Conservation (phyloP, 2,797 vertebrate species). For the Remorina albescens region DNA sequence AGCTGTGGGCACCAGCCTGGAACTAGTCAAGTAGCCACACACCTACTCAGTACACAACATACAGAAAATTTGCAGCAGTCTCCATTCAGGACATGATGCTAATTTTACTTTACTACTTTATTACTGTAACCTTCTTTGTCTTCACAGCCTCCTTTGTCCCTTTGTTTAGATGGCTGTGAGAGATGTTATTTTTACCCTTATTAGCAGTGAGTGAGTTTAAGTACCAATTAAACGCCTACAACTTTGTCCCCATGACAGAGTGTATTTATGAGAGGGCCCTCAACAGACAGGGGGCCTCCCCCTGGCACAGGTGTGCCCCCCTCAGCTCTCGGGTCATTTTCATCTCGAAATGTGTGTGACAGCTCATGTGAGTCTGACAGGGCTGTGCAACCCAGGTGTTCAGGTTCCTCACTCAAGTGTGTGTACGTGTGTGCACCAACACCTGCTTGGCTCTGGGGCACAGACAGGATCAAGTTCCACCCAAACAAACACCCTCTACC, state of each 20-base stretch:
- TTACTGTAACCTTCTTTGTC: constrained; percentile 36
- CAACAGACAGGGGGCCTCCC: constrained; percentile 63
- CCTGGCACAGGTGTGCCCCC: constrained; percentile 82
- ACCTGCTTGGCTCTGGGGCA: constrained; percentile 77
- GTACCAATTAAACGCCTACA: constrained; percentile 75
- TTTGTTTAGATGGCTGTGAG: constrained; percentile 61
- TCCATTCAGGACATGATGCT: constrained; percentile 25
- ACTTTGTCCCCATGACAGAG: constrained; percentile 66
- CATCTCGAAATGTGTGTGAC: constrained; percentile 77
- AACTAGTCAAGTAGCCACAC: constrained; percentile 41
- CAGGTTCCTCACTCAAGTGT: constrained; percentile 68
- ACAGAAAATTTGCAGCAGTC: constrained; percentile 6
- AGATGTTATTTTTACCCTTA: constrained; percentile 64
- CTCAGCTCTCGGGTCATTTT: constrained; percentile 76
- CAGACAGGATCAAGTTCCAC: constrained; percentile 81
- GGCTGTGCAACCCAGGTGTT: constrained; percentile 67
- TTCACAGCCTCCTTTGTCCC: constrained; percentile 42
- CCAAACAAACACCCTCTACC: constrained; percentile 77
- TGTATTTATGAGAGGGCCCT: constrained; percentile 69
- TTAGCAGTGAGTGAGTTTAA: constrained; percentile 61
- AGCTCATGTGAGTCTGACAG: constrained; percentile 72
- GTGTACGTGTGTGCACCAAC: constrained; percentile 55
- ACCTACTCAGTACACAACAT: constrained; percentile 15
- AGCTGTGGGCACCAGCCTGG: constrained; percentile 50
- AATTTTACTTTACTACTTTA: constrained; percentile 42